Conservation (phyloP, 2,113 vertebrate genomes). For the Sula dactylatra region DNA sequence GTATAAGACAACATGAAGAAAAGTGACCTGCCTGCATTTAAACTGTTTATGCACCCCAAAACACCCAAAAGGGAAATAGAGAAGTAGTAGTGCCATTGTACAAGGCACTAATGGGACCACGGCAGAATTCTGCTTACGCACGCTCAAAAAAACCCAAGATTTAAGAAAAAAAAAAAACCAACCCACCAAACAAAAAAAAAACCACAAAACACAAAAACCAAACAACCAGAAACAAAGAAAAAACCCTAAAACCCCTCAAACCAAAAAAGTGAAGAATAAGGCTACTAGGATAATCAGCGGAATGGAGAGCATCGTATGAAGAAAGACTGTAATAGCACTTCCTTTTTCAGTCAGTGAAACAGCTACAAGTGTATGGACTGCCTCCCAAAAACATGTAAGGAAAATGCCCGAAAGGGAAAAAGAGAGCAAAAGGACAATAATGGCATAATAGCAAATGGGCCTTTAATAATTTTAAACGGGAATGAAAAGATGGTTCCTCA, state of each 20-base stretch:
- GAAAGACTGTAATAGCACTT: background rate
- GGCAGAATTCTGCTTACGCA: background rate
- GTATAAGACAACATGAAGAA: constrained; percentile 27
- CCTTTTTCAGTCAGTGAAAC: background rate
- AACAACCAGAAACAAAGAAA: background rate
- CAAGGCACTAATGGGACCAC: constrained; percentile 20
- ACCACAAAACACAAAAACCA: background rate
- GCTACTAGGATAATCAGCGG: background rate
- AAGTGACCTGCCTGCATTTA: constrained; percentile 7
- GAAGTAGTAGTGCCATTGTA: constrained; percentile 2
- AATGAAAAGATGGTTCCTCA: background rate
- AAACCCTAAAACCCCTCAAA: background rate
- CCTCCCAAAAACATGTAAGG: background rate
- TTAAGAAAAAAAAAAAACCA: too few species aligned
- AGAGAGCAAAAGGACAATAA: background rate
- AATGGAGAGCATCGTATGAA: background rate
- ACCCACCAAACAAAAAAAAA: background rate
- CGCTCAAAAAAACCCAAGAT: background rate
- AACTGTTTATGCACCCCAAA: constrained; percentile 9
- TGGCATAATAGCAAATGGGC: background rate
- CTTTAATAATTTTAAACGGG: background rate
- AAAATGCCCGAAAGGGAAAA: background rate
- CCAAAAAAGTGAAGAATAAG: background rate
- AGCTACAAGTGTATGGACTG: background rate
- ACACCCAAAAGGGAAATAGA: background rate